These are phyloP conservation scores for Trinectes maculatus DNA, from an alignment of 2,113 vertebrate genomes.

Conservation along the genomic window DNA sequence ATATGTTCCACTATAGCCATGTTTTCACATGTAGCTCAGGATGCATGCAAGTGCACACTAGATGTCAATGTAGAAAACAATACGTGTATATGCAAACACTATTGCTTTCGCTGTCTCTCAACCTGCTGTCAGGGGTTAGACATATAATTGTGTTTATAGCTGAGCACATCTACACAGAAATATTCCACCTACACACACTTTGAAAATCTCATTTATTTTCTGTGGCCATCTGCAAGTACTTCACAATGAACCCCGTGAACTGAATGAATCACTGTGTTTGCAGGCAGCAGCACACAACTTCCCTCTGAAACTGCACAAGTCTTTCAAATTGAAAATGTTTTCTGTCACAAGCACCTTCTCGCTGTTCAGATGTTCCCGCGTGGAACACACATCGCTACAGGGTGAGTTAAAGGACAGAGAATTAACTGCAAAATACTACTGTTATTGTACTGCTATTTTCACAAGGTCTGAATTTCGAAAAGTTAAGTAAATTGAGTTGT, in stretches of 20 bases:
- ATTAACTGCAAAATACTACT: background rate
- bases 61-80: constrained; percentile 29
- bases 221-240: constrained; percentile 72
- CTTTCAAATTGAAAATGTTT: constrained; percentile 58
- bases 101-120: constrained; percentile 65
- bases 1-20: constrained; percentile 20
- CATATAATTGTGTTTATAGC: constrained; percentile 76
- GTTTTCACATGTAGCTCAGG: background rate
- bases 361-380: constrained; percentile 11
- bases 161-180: constrained; percentile 59
- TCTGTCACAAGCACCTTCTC: constrained; percentile 36
- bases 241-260: constrained; percentile 72
- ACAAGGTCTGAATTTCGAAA: background rate
- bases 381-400: background rate
- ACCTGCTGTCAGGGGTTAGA: constrained; percentile 72
- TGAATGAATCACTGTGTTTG: constrained; percentile 66
- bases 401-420: constrained; percentile 29
- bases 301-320: constrained; percentile 44
- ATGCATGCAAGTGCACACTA: background rate
- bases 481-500: background rate
- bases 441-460: background rate
- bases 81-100: constrained; percentile 60
- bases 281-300: constrained; percentile 41
- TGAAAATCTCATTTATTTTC: constrained; percentile 79
- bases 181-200: constrained; percentile 80